Evolutionary conservation across 2,888 invertebrate species (phyloP), one percentile per base, ranked within the genome.

Genomic region (Cactoblastis cactorum): DNA sequence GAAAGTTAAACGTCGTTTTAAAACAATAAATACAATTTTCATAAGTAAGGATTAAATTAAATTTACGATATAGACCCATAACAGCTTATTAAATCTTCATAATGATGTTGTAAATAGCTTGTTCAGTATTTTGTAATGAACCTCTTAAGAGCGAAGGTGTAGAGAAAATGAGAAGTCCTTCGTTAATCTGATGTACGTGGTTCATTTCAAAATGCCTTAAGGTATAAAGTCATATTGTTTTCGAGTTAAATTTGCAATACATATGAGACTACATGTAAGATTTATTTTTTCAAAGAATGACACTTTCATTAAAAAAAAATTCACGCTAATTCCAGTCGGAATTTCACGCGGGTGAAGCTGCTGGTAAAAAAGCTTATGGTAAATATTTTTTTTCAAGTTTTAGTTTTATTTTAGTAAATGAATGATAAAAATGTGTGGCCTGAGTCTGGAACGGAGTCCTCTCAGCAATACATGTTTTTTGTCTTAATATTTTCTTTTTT

Each of bases 101-200:
- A 34, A 41, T 33, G 32, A 19, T 15, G 33, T 39, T 45, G 45
- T 48, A 48, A 37, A 43, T 19, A 28, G 18, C 39, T 49, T 49
- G 39, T 50, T 45, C 48, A 47, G 47, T 22, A 52, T 54, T 53
- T 50, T 45, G n/a, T 46, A 22, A 45, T 52, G 50, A 49, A 46
- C 53, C n/a, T 46, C 38, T 50, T 41, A 37, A 37, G 38, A 53
- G 53, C 55, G 56, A 57, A 62, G 55, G 57, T 53, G 55, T 62
- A 56, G 54, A 53, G 50, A 51, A 62, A 66, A 67, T 59, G 61
- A 62, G 59, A 63, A 62, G 63, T 60, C 56, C 58, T 56, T n/a
- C 51, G 56, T 54, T 70, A 63, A 69, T 71, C 63, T 58, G 62
- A 67, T 57, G 53, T 56, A 60, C 58, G 56, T 53, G 59, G 50